Evolutionary conservation across 2,888 invertebrate genomes (phyloP).

Genomic region (Pristionchus maxplancki): DNA sequence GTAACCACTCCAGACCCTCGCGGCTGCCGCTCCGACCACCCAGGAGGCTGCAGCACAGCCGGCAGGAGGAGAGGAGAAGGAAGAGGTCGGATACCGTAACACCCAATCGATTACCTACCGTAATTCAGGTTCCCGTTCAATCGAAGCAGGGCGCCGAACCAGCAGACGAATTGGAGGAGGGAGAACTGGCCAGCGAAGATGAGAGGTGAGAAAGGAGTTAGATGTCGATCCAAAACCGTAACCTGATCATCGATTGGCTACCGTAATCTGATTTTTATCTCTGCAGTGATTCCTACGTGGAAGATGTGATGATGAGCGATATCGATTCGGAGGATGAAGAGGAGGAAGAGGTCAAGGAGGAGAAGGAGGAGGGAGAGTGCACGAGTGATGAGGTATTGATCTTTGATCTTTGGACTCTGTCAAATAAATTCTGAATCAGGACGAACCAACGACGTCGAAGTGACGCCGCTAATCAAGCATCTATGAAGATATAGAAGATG

Average conservation of each 20-base stretch:
- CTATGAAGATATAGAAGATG: too few relatives aligned
- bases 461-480: background rate
- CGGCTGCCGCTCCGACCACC: background rate
- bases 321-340: conserved; percentile 1
- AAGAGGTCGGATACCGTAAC: background rate
- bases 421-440: background rate
- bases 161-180: background rate
- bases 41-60: background rate
- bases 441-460: background rate
- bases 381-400: conserved; percentile 24
- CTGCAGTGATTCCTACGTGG: conserved; percentile 10
- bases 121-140: background rate
- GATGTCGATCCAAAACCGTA: background rate
- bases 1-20: background rate
- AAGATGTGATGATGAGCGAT: background rate
- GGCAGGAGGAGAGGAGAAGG: background rate
- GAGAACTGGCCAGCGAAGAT: background rate
- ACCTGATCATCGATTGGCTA: background rate
- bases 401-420: background rate
- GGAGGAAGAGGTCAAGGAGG: background rate
- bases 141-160: background rate
- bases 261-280: background rate
- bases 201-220: background rate
- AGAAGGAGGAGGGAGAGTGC: conserved; percentile 36
- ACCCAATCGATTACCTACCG: background rate